Percentiles rank a stretch among this genome's conserved stretches.
phyloP scores from a whole-genome alignment of 92 coral and sea anemone species.

The Galaxea fascicularis region DNA sequence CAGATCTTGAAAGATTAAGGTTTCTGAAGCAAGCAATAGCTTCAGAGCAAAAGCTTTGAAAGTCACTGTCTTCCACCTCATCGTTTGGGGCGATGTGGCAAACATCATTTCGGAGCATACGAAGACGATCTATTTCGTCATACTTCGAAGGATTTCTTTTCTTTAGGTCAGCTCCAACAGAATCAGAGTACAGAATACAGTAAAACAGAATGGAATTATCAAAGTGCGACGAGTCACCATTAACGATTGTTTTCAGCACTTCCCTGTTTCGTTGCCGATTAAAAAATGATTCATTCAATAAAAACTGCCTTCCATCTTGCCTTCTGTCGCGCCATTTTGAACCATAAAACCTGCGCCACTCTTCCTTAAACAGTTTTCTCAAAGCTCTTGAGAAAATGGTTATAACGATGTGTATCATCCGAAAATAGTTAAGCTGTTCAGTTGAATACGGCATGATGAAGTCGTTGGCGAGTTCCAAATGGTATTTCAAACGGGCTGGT shows the following conservation, averaged over 20 bases:
- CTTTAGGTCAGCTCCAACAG: conserved; percentile 27
- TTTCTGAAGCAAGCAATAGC: conserved; percentile 20
- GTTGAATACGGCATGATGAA: conserved; percentile 28
- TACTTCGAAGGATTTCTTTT: background rate
- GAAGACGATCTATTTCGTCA: conserved; percentile 21
- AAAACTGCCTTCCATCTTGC: conserved; percentile 32
- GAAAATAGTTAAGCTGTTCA: conserved; percentile 51
- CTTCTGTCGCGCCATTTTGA: conserved; percentile 36
- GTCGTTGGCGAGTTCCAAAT: too few species aligned
- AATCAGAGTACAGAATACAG: conserved; percentile 26
- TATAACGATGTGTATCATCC: conserved; percentile 46
- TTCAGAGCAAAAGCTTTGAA: conserved; percentile 21
- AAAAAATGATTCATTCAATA: conserved; percentile 2
- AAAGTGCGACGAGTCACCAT: conserved; percentile 37
- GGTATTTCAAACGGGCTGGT: too few species aligned
- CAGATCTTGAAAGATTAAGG: conserved; percentile 21
- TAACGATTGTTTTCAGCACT: conserved; percentile 5
- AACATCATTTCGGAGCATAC: conserved; percentile 36
- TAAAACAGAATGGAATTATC: conserved; percentile 50
- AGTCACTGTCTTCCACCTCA: conserved; percentile 29
- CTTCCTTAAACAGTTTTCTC: conserved; percentile 35
- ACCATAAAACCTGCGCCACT: conserved; percentile 24
- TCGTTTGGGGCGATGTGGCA: conserved; percentile 23
- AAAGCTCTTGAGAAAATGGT: conserved; percentile 38
- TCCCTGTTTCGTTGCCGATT: conserved; percentile 37